Base-by-base conservation (phyloP, 2,888 invertebrate species). In the Parasteatoda lunata region DNA sequence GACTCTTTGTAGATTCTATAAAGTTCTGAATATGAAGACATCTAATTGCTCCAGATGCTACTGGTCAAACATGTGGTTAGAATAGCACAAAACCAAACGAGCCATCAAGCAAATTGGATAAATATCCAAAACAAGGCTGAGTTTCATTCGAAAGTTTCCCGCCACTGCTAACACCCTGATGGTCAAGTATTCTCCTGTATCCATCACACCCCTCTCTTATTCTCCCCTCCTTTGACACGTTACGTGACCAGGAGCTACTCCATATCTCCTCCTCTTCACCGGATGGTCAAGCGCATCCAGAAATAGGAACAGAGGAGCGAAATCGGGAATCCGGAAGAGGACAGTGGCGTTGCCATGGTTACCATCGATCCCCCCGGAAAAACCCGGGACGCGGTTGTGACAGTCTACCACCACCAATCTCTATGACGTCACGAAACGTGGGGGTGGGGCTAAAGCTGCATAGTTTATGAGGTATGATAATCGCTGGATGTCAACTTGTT, bases 281-380 rank as follows among this genome's bases (percentile, higher is more conserved):
- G 72, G 77, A 77, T 84, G 83, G 83, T 84, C 83, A 84, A 84
- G 83, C 83, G 71, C 71, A 84, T 86, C 85, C 85, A 70, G 80
- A 86, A 86, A 86, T 86, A 86, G 85, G 85, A 85, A 80, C 80
- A 45, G 72, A 65, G 77, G 77, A 86, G 71, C 72, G 69, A 75
- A 75, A 75, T 68, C 65, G 80, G 51, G 72, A 75, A 81, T 71
- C 71, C 80, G 69, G 75, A 77, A 72, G 65, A 65, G 77, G 75
- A 64, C 65, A 59, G 45, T 59, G 77, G 52, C 9, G 70, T 76
- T 69, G 15, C 70, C 79, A 84, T 79, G 64, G 69, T 4, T 64
- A 79, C 78, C 75, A 84, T 84, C 84, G 78, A 78, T 84, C 75
- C 84, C 77, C 75, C 79, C 75, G 77, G 83, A 77, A 77, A 84